phyloP scores from a whole-genome alignment of 1,140 invertebrate species.

The Physella acuta region DNA sequence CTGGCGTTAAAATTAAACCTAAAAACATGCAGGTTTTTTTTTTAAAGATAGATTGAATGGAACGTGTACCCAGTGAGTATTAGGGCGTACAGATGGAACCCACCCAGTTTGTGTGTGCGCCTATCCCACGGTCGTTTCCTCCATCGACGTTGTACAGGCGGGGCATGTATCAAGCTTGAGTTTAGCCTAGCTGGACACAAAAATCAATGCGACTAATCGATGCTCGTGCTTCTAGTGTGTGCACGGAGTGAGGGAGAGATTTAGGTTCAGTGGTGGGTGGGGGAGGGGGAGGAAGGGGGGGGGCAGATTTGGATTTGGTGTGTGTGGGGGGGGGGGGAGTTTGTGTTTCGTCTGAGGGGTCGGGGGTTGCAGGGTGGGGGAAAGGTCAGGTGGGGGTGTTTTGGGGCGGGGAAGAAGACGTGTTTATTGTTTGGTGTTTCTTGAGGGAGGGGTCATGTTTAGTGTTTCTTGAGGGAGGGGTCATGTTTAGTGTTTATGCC shows the following conservation, averaged over 20 bases:
- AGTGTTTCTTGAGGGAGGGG: neutral
- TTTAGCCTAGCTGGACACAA: neutral
- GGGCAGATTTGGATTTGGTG: neutral
- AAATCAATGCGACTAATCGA: slow-evolving; percentile 20
- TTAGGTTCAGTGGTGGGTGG: neutral
- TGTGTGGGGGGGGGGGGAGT: neutral
- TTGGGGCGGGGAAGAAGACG: neutral
- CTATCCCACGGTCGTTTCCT: neutral
- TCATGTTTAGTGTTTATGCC: neutral
- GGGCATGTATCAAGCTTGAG: neutral
- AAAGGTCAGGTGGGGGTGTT: no score
- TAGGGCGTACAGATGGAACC: neutral
- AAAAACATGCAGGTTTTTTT: neutral
- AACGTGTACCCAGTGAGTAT: neutral
- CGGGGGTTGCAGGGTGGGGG: neutral
- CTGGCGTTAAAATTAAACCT: neutral
- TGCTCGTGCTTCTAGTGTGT: slow-evolving; percentile 4
- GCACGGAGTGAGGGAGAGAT: neutral
- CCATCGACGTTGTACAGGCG: neutral
- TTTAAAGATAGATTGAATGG: neutral
- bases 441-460: neutral
- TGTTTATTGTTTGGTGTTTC: neutral
- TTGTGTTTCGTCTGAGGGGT: neutral
- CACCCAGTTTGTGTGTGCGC: neutral
- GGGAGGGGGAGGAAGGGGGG: neutral